Conservation (phyloP, 2,888 invertebrate species). For the Pristionchus maxplancki region DNA sequence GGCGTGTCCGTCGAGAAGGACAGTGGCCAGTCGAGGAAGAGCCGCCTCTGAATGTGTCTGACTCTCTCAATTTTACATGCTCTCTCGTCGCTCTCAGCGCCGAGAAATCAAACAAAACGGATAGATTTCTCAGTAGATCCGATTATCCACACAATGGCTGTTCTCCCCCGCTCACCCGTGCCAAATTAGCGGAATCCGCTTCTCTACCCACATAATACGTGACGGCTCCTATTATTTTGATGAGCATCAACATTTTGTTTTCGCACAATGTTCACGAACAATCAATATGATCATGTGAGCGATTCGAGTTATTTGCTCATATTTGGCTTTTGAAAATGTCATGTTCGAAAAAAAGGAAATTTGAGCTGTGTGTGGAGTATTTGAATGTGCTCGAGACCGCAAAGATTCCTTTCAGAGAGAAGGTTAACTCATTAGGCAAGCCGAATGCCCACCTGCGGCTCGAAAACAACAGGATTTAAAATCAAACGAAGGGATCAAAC, state of each 20-base stretch:
- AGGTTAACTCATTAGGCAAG: too few relatives aligned
- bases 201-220: too few relatives aligned
- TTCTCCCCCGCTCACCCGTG: neutral
- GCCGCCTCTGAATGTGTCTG: conserved; percentile 42
- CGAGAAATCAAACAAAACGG: too few relatives aligned
- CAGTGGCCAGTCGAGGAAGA: conserved; percentile 46
- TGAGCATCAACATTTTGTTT: neutral
- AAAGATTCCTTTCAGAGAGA: neutral
- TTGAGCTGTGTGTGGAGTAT: too few relatives aligned
- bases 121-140: too few relatives aligned
- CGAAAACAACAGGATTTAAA: too few relatives aligned
- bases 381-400: neutral
- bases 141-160: neutral
- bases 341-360: too few relatives aligned
- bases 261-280: neutral
- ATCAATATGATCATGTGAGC: neutral
- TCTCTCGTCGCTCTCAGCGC: too few relatives aligned
- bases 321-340: neutral
- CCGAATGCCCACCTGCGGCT: too few relatives aligned
- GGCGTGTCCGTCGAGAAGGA: conserved; percentile 45
- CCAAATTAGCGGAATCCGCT: too few relatives aligned
- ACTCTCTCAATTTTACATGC: too few relatives aligned
- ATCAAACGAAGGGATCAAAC: too few relatives aligned
- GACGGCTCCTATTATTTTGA: neutral
- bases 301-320: neutral